Evolutionary conservation across 2,797 vertebrate genomes (phyloP), one percentile per base, ranked within the genome.

Genomic region (Scleropages formosus): DNA sequence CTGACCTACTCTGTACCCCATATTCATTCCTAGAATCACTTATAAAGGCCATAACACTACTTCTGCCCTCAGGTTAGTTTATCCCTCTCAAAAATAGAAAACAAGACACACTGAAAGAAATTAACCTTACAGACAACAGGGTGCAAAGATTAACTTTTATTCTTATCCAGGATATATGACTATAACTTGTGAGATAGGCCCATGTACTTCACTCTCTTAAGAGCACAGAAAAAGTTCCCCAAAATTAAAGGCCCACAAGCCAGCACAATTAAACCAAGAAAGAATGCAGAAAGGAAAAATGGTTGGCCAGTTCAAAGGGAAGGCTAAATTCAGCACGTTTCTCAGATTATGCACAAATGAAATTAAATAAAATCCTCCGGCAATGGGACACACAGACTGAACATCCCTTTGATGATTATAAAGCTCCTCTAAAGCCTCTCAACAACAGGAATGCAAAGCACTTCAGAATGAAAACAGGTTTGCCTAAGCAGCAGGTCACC

Each of bases 361-460:
- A 75, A 64, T 78, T 59, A 60, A 39, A 71, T 73, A 59, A 72
- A 63, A 24, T 67, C 39, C 68, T 73, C 22, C 44, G 9, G 31
- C 68, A 73, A 46, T 18, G 66, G n/a, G n/a, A 58, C 39, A 73
- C 51, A 63, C 24, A 56, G 24, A 63, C 72, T 59, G 77, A 59
- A 76, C 61, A 13, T 24, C n/a, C n/a, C 66, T 74, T 79, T 62
- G 61, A 78, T 78, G 62, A 72, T 56, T 62, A 69, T 44, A 79
- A 74, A 76, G 56, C 69, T 76, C 56, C 67, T 47, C 62, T 75
- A 60, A 75, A 62, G 46, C 26, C 44, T 47, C 63, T 16, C 18
- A 68, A 64, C 31, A 62, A 15, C 31, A 51, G 49, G 16, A 49
- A 62, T 44, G 69, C 24, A 75, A 59, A 80, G 61, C 74, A 47